Conservation (phyloP, 1,140 invertebrate genomes). For the Bombus impatiens region DNA sequence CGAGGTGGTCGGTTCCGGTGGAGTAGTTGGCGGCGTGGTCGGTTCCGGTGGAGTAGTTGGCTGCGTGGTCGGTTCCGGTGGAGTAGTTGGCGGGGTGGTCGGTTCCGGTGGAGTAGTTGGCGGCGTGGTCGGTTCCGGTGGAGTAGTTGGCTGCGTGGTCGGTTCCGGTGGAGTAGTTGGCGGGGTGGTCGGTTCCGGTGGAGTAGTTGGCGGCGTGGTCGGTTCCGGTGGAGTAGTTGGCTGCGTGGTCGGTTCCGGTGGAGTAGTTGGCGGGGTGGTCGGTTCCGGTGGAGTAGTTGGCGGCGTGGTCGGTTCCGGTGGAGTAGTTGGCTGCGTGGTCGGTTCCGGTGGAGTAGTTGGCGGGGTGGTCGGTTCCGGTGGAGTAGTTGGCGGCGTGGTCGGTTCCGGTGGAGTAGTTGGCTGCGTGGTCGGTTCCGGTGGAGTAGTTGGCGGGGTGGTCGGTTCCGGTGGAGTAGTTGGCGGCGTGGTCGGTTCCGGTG, state of each 20-base stretch:
- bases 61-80: rapidly evolving
- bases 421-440: rapidly evolving
- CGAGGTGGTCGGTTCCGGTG: rapidly evolving
- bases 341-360: not conserved
- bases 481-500: rapidly evolving
- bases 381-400: rapidly evolving
- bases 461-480: too few species aligned
- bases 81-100: not conserved
- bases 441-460: not conserved
- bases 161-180: not conserved
- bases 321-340: rapidly evolving
- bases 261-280: rapidly evolving
- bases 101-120: too few species aligned
- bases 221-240: rapidly evolving
- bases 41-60: too few species aligned
- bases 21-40: too few species aligned
- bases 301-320: not conserved
- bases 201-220: not conserved
- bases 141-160: rapidly evolving
- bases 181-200: rapidly evolving
- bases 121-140: not conserved
- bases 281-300: rapidly evolving
- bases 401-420: rapidly evolving
- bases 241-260: rapidly evolving
- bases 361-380: rapidly evolving